A percentile compares a stretch with the other conserved stretches of the same genome.
These are phyloP conservation scores for Heloderma charlesbogerti DNA, from an alignment of 2,113 vertebrate genomes.

Conservation along the genomic window DNA sequence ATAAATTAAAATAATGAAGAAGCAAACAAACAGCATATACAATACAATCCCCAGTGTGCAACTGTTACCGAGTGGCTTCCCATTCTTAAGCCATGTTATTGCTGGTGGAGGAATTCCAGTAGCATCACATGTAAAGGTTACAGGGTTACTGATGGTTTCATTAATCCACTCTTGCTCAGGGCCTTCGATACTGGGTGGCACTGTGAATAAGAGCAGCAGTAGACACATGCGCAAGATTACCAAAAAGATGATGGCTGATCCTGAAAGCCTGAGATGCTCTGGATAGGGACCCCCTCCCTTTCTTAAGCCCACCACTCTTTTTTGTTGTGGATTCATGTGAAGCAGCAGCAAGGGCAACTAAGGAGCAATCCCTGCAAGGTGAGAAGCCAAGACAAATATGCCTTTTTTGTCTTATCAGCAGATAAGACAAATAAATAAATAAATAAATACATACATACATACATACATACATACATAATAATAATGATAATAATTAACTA, in stretches of 20 bases:
- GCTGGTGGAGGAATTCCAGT: constrained; percentile 91
- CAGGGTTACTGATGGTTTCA: constrained; percentile 88
- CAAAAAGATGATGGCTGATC: background rate
- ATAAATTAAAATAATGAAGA: background rate
- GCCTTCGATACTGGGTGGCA: constrained; percentile 91
- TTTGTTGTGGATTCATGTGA: background rate
- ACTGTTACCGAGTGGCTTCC: constrained; percentile 84
- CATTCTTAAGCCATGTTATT: constrained; percentile 91
- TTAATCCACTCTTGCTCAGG: constrained; percentile 79
- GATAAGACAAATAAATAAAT: no score
- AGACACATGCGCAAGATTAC: background rate
- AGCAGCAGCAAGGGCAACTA: background rate
- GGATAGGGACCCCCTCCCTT: background rate
- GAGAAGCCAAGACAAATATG: background rate
- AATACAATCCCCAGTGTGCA: background rate
- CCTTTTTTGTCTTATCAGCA: background rate
- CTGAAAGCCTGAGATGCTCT: background rate
- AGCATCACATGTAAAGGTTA: constrained; percentile 90
- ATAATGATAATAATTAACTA: background rate
- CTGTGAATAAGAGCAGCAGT: constrained; percentile 74
- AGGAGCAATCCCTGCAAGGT: background rate
- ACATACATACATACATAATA: no score
- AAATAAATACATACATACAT: no score
- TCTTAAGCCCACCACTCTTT: background rate
- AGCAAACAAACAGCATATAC: background rate